These are phyloP conservation scores for Dromaius novaehollandiae DNA, from an alignment of 2,113 vertebrate species.

Conservation along the genomic window DNA sequence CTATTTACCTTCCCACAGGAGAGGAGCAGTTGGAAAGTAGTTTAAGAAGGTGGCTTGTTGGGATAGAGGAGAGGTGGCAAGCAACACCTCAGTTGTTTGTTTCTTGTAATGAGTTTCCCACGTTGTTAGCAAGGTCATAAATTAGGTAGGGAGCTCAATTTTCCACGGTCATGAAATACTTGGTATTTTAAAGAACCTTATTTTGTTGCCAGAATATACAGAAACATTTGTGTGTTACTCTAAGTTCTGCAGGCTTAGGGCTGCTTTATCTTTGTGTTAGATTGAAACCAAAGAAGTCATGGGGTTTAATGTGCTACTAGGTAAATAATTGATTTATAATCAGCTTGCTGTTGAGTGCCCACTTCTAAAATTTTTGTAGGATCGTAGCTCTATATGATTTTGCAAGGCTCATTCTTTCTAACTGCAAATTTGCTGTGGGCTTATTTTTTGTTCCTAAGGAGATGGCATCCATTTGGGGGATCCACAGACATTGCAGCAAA, in stretches of 20 bases:
- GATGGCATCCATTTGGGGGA: background rate
- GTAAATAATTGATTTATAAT: too few species aligned
- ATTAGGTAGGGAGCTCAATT: background rate
- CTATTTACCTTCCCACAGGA: background rate
- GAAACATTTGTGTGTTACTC: background rate
- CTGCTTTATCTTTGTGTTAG: background rate
- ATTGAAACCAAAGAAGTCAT: background rate
- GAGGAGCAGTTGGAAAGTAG: background rate
- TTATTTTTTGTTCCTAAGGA: background rate
- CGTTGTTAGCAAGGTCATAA: background rate
- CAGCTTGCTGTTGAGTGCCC: background rate
- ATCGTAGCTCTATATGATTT: background rate
- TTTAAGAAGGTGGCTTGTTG: background rate
- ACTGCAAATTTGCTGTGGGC: background rate
- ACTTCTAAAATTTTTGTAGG: accelerated
- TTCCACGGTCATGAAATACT: background rate
- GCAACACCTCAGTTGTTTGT: background rate
- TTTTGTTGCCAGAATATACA: background rate
- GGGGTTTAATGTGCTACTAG: background rate
- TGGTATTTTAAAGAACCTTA: background rate
- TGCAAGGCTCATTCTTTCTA: background rate
- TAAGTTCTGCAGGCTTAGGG: background rate
- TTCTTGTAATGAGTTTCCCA: conserved; percentile 13
- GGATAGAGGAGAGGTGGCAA: background rate
- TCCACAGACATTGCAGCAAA: background rate